A percentile compares a stretch with the other conserved stretches of the same genome.
phyloP scores from a whole-genome alignment of 2,888 invertebrate genomes.

The Mythimna ferrago region DNA sequence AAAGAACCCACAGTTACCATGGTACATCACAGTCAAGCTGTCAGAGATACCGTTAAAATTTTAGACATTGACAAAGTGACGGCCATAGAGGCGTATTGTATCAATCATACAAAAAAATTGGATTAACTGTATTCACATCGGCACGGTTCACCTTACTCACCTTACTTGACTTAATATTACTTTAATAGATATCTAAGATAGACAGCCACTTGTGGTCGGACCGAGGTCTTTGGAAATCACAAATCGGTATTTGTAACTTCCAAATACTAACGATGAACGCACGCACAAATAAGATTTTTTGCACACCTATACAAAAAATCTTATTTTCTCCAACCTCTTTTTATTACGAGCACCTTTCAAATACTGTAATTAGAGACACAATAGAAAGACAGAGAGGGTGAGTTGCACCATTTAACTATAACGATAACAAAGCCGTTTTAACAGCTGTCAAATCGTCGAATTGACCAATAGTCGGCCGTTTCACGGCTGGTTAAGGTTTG shows the following conservation, averaged over 20 bases:
- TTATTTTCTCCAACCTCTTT: too few relatives aligned
- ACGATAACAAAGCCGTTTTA: too few relatives aligned
- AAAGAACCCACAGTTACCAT: neutral
- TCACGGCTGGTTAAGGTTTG: too few relatives aligned
- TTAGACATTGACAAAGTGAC: conserved; percentile 52
- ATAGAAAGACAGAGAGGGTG: too few relatives aligned
- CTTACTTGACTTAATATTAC: conserved; percentile 6
- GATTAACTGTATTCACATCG: conserved; percentile 52
- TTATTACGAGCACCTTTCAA: too few relatives aligned
- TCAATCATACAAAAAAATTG: conserved; percentile 56
- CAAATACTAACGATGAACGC: neutral
- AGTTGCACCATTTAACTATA: too few relatives aligned
- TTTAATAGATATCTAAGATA: neutral
- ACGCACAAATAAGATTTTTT: neutral
- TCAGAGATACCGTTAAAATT: conserved; percentile 32
- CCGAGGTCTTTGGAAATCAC: too few relatives aligned
- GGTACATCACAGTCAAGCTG: neutral
- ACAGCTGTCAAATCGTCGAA: too few relatives aligned
- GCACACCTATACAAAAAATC: neutral
- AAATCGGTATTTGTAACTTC: neutral
- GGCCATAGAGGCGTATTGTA: conserved; percentile 34
- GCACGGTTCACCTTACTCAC: conserved; percentile 22
- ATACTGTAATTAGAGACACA: too few relatives aligned
- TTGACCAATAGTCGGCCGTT: too few relatives aligned
- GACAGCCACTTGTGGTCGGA: neutral